Evolutionary conservation across 2,888 invertebrate genomes (phyloP).

Genomic region (Zhengitettix transpicula): DNA sequence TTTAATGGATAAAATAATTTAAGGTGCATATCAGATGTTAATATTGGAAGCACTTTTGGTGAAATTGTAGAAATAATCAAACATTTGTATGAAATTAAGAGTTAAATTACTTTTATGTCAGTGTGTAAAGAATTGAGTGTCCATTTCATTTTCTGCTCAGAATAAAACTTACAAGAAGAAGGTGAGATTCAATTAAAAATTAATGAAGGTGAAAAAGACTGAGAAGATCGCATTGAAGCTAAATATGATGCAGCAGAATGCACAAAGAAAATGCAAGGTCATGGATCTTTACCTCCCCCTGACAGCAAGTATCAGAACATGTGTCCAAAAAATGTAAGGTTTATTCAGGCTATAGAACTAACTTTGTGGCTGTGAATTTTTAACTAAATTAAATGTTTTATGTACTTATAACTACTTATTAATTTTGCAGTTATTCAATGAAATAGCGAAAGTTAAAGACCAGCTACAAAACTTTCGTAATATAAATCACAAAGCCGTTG

Average conservation of each 20-base stretch:
- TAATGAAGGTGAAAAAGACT: slow-evolving; percentile 86
- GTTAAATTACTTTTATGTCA: too few species aligned
- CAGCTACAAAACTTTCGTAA: slow-evolving; percentile 97
- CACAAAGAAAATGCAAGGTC: slow-evolving; percentile 84
- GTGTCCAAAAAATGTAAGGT: slow-evolving; percentile 28
- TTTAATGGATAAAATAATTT: too few species aligned
- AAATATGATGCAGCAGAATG: slow-evolving; percentile 85
- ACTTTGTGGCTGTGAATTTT: too few species aligned
- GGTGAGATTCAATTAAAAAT: slow-evolving; percentile 88
- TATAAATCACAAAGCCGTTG: slow-evolving; percentile 97
- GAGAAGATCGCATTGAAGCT: slow-evolving; percentile 93
- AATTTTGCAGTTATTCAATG: slow-evolving; percentile 65
- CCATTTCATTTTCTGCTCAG: too few species aligned
- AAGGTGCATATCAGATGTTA: too few species aligned
- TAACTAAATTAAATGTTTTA: not conserved
- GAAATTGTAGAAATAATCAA: too few species aligned
- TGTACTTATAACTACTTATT: not conserved
- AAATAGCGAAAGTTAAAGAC: slow-evolving; percentile 89
- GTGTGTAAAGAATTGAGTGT: too few species aligned
- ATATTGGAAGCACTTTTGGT: too few species aligned
- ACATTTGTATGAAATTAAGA: too few species aligned
- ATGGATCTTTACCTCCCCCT: slow-evolving; percentile 86
- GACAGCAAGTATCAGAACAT: slow-evolving; percentile 51
- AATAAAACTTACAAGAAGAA: slow-evolving; percentile 52
- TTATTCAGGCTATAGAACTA: too few species aligned